phyloP scores from a whole-genome alignment of 2,888 invertebrate genomes.

The Lutraria lutraria region DNA sequence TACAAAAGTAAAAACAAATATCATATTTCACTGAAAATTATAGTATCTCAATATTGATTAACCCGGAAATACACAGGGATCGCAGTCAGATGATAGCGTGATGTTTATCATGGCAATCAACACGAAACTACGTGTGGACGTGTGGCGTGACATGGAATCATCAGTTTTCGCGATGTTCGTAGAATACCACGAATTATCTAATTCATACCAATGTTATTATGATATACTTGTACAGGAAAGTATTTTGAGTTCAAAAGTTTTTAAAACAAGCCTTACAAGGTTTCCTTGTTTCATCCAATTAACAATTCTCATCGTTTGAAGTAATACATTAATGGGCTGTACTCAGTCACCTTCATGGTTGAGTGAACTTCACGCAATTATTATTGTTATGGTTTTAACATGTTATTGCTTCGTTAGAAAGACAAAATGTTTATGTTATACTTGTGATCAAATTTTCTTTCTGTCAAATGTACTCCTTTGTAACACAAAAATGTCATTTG shows the following conservation, averaged over 20 bases:
- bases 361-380: neutral
- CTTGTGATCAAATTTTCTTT: neutral
- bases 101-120: too few relatives aligned
- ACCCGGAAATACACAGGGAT: too few relatives aligned
- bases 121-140: neutral
- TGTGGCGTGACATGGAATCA: neutral
- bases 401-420: neutral
- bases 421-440: neutral
- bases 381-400: constrained; percentile 4
- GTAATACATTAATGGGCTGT: neutral
- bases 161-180: neutral
- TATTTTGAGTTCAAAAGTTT: too few relatives aligned
- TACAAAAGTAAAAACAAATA: too few relatives aligned
- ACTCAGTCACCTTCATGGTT: neutral
- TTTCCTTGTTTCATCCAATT: constrained; percentile 7
- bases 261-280: neutral
- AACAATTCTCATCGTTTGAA: neutral
- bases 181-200: neutral
- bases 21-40: too few relatives aligned
- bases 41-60: too few relatives aligned
- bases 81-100: too few relatives aligned
- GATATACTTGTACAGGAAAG: neutral
- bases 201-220: neutral
- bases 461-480: neutral
- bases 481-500: neutral